Base-by-base conservation (phyloP, 1,140 invertebrate species). In the Probaryconus sp. region DNA sequence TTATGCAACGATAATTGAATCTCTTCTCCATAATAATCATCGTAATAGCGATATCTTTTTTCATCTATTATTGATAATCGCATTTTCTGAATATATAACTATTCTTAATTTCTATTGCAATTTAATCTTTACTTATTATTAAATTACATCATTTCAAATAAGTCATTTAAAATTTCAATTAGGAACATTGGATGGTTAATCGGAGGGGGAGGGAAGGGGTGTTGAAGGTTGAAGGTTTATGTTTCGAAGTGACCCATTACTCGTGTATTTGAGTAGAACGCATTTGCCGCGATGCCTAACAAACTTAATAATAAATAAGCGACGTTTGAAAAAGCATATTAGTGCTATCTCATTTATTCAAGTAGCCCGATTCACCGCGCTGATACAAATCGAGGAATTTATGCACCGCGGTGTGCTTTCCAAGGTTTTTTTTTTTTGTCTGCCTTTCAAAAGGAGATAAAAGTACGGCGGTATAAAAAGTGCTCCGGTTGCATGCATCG, bases 401-500 rank as follows among this genome's bases (percentile, higher is more conserved):
- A 75, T 64, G 47, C 16, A 11, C 17, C 38, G 31, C 1, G 17
- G 37, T 13, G 14, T 31, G 10, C 9, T 47, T 37, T 37, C 7
- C 24, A 21, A 20, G 24, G 26, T 40, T 58, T 48, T 45, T 20
- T 4, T 42, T 18, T 11, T 14, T n/a, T 16, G 10, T 26, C 11
- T 10, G 26, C 26, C 16, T 56, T 28, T 26, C 9, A 26, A 58
- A 61, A 56, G 30, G 24, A 68, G 64, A 74, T 56, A 74, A 63
- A 63, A 37, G 13, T 31, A n/a, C 5, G 5, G n/a, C n/a, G 13
- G 48, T 45, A 65, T 47, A 70, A 70, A 76, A 70, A 55, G n/a
- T 70, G 38, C 40, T 28, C 6, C 33, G 17, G 21, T 69, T 70
- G 65, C 72, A 76, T 70, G 69, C 69, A 51, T 72, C 53, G 69